A percentile compares a stretch with the other conserved stretches of the same genome.
Evolutionary conservation across 2,888 invertebrate genomes (phyloP).

Genomic region (Eustalomyia histrio): DNA sequence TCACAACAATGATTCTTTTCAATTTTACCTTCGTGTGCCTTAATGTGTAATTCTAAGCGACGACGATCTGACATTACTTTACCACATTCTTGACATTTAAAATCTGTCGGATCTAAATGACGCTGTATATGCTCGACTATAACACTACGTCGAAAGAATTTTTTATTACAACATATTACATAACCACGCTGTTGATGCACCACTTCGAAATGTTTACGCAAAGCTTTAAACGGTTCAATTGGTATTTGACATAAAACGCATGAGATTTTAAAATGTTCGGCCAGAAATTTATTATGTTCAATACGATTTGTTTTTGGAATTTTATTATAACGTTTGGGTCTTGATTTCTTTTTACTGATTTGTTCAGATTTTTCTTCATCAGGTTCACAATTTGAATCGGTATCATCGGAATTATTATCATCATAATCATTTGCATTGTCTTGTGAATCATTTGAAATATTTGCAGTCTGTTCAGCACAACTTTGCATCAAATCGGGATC

Average conservation of each 20-base stretch:
- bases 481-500: not conserved
- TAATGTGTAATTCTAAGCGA: conserved; percentile 73
- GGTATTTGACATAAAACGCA: conserved; percentile 73
- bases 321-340: not conserved
- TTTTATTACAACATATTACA: conserved; percentile 75
- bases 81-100: conserved; percentile 74
- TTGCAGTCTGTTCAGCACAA: not conserved
- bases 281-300: conserved; percentile 73
- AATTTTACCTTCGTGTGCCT: conserved; percentile 69
- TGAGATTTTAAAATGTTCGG: conserved; percentile 73
- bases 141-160: conserved; percentile 75
- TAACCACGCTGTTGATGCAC: conserved; percentile 72
- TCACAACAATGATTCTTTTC: conserved; percentile 74
- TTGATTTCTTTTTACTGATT: conserved; percentile 6
- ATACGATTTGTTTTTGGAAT: conserved; percentile 63
- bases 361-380: not conserved
- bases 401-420: conserved; percentile 12
- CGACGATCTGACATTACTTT: conserved; percentile 74
- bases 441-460: not conserved
- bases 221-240: conserved; percentile 61
- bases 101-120: conserved; percentile 77
- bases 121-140: conserved; percentile 77
- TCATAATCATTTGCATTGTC: not conserved
- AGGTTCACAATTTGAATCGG: conserved; percentile 12
- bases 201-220: conserved; percentile 68